Percentiles rank a stretch among this genome's conserved stretches.
Evolutionary conservation across 2,888 invertebrate species (phyloP).

Genomic region (Cryptus viduatorius): DNA sequence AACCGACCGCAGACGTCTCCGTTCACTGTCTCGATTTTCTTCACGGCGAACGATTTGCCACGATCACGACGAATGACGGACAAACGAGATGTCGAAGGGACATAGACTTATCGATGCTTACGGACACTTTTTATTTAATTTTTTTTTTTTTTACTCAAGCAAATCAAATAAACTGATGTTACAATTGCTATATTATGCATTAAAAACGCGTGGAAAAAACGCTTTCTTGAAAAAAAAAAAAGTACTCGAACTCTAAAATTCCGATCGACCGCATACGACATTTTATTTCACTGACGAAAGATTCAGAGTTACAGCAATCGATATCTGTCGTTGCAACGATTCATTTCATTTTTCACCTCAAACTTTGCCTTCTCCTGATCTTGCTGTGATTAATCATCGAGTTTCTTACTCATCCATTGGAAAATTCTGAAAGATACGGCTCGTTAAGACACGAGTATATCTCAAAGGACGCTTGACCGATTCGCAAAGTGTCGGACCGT

Average conservation of each 20-base stretch:
- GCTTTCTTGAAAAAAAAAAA: too few species aligned
- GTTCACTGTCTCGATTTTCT: conserved; percentile 59
- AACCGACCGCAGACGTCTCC: conserved; percentile 25
- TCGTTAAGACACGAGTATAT: conserved; percentile 52
- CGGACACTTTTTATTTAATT: neutral
- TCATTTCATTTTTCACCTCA: conserved; percentile 14
- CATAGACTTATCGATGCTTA: conserved; percentile 17
- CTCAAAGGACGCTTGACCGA: conserved; percentile 21
- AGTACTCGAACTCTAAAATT: too few species aligned
- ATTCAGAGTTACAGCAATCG: conserved; percentile 13
- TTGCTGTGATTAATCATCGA: conserved; percentile 53
- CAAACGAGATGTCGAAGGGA: conserved; percentile 58
- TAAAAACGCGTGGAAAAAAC: neutral
- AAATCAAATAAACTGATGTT: neutral
- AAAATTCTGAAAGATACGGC: conserved; percentile 60
- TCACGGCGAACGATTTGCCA: conserved; percentile 65
- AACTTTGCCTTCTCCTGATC: conserved; percentile 44
- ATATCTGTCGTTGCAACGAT: conserved; percentile 29
- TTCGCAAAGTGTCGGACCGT: conserved; percentile 34
- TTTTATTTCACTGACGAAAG: neutral
- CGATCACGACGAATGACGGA: conserved; percentile 58
- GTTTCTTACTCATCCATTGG: conserved; percentile 40
- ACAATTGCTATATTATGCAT: neutral
- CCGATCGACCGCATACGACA: too few species aligned
- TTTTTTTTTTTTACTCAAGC: conserved; percentile 2